phyloP scores from a whole-genome alignment of 1,140 invertebrate species.

The Aphaenogaster rudis region DNA sequence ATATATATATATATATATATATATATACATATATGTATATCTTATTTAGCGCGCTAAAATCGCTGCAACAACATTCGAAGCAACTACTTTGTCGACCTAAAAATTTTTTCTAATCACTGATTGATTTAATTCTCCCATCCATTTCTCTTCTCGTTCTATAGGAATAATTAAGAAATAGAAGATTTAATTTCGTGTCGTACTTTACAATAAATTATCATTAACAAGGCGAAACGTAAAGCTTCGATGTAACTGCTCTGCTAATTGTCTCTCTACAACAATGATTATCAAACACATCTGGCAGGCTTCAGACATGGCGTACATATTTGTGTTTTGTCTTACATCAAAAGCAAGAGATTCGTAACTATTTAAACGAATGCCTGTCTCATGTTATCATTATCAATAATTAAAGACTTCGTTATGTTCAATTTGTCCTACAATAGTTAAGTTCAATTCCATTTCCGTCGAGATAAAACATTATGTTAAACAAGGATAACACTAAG shows the following conservation, averaged over 20 bases:
- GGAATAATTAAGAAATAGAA: slow-evolving; percentile 4
- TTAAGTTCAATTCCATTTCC: slow-evolving; percentile 2
- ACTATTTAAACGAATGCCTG: slow-evolving; percentile 4
- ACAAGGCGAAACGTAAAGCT: background rate
- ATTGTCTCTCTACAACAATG: slow-evolving; percentile 1
- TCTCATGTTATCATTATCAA: background rate
- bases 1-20: too few species aligned
- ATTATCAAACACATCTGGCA: slow-evolving; percentile 48
- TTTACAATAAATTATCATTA: slow-evolving; percentile 10
- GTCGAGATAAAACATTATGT: background rate
- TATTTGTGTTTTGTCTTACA: slow-evolving; percentile 9
- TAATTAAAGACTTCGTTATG: slow-evolving; percentile 29
- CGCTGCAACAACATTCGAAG: slow-evolving; percentile 43
- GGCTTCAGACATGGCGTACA: background rate
- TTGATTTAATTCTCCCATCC: background rate
- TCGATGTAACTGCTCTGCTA: background rate
- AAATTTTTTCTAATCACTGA: background rate
- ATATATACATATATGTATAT: background rate
- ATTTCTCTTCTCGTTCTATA: background rate
- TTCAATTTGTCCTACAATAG: background rate
- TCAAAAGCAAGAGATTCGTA: slow-evolving; percentile 15
- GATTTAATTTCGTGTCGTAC: background rate
- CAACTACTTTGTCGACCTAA: slow-evolving; percentile 21
- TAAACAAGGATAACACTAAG: background rate
- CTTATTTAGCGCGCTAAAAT: slow-evolving; percentile 28